Percentiles rank a stretch among this genome's conserved stretches.
Evolutionary conservation across 2,113 vertebrate genomes (phyloP).

Genomic region (Hiodon alosoides): DNA sequence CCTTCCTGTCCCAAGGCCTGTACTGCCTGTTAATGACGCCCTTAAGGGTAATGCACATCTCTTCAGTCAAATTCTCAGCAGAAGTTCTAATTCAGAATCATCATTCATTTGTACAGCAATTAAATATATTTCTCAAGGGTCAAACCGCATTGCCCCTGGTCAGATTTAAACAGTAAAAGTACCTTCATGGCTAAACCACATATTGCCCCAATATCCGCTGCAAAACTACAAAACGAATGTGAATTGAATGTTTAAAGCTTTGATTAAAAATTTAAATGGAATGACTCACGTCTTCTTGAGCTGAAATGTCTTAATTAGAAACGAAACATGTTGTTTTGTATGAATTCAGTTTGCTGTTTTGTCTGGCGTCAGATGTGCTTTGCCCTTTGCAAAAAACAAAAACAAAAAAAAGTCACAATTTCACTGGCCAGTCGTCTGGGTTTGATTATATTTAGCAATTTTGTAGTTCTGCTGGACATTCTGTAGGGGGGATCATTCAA

Average conservation of each 20-base stretch:
- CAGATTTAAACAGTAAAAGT: too few relatives aligned
- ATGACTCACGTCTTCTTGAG: neutral
- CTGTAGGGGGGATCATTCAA: too few relatives aligned
- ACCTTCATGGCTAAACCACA: too few relatives aligned
- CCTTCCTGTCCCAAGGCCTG: too few relatives aligned
- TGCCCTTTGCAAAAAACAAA: slow-evolving; percentile 6
- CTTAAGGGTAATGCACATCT: slow-evolving; percentile 5
- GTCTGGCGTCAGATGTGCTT: slow-evolving; percentile 11
- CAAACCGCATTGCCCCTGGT: too few relatives aligned
- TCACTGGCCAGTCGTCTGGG: neutral
- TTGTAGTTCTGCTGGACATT: slow-evolving; percentile 3
- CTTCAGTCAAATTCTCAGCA: neutral
- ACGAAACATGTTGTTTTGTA: neutral
- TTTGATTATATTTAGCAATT: slow-evolving; percentile 4
- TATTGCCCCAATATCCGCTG: neutral
- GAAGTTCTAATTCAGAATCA: too few relatives aligned
- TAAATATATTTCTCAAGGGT: too few relatives aligned
- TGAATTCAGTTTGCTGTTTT: neutral
- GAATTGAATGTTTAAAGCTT: slow-evolving; percentile 8
- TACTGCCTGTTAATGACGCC: neutral
- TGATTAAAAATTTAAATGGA: neutral
- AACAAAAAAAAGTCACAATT: neutral
- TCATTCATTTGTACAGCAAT: too few relatives aligned
- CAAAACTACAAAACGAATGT: slow-evolving; percentile 12
- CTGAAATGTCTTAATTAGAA: neutral